Conservation (phyloP, 1,140 invertebrate species). For the Nymphalis io region DNA sequence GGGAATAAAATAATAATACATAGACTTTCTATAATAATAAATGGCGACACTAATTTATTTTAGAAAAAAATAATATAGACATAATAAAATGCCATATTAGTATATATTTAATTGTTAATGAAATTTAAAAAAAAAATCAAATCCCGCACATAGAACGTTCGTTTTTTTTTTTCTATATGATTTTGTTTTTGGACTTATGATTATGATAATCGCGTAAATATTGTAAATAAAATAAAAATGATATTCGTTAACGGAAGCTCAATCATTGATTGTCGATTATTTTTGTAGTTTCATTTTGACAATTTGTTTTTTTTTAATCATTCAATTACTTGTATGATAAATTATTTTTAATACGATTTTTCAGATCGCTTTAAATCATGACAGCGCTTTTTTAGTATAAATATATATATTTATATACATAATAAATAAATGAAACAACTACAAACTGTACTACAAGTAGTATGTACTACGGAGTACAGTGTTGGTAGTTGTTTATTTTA, state of each 20-base stretch:
- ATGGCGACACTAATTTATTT: neutral
- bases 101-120: neutral
- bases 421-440: neutral
- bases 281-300: constrained; percentile 26
- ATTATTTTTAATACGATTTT: constrained; percentile 8
- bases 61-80: constrained; percentile 4
- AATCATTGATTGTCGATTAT: constrained; percentile 10
- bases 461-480: neutral
- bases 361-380: constrained; percentile 26
- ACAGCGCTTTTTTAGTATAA: constrained; percentile 20
- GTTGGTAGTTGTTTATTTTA: neutral
- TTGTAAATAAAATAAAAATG: constrained; percentile 7
- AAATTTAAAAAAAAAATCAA: neutral
- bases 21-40: neutral
- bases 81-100: constrained; percentile 8
- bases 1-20: neutral
- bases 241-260: constrained; percentile 10
- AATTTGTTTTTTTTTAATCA: neutral
- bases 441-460: constrained; percentile 12
- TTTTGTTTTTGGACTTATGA: too few relatives aligned
- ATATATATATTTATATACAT: constrained; percentile 5
- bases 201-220: neutral
- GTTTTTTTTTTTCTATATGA: neutral
- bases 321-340: constrained; percentile 4
- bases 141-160: neutral